These are phyloP conservation scores for Lepidocyrtoides sp. DNA, from an alignment of 2,888 invertebrate species.

Conservation along the genomic window DNA sequence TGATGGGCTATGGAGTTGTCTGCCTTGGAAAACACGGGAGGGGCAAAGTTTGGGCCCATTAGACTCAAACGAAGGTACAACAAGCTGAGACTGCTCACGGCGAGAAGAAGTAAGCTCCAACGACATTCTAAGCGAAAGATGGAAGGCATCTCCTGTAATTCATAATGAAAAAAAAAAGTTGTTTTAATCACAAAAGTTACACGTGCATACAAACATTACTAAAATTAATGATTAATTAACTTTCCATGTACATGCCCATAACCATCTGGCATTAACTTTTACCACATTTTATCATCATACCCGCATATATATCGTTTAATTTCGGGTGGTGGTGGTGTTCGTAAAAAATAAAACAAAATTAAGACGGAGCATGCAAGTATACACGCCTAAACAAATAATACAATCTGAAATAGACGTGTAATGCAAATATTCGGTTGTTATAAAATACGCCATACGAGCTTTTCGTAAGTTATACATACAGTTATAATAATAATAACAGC, in stretches of 20 bases:
- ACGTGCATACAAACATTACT: conserved; percentile 32
- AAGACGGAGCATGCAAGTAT: too few relatives aligned
- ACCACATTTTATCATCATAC: not conserved
- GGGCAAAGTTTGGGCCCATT: conserved; percentile 89
- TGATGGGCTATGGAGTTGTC: conserved; percentile 98
- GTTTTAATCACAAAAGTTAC: conserved; percentile 13
- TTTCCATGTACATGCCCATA: not conserved
- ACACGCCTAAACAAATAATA: too few relatives aligned
- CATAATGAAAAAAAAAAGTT: conserved; percentile 9
- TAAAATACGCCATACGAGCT: too few relatives aligned
- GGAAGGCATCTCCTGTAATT: conserved; percentile 67
- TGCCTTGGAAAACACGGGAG: conserved; percentile 95
- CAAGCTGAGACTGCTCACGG: conserved; percentile 79
- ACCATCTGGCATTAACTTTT: conserved; percentile 28
- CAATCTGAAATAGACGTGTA: too few relatives aligned
- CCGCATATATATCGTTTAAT: too few relatives aligned
- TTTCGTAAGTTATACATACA: too few relatives aligned
- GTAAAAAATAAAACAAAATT: too few relatives aligned
- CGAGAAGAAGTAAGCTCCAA: conserved; percentile 82
- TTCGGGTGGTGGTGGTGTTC: too few relatives aligned
- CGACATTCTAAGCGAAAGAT: conserved; percentile 77
- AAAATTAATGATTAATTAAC: conserved; percentile 16
- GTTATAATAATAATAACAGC: not conserved
- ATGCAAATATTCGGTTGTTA: too few relatives aligned
- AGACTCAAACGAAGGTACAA: conserved; percentile 91